Evolutionary conservation across 2,797 vertebrate genomes (phyloP).

Genomic region (Meda fulgida): DNA sequence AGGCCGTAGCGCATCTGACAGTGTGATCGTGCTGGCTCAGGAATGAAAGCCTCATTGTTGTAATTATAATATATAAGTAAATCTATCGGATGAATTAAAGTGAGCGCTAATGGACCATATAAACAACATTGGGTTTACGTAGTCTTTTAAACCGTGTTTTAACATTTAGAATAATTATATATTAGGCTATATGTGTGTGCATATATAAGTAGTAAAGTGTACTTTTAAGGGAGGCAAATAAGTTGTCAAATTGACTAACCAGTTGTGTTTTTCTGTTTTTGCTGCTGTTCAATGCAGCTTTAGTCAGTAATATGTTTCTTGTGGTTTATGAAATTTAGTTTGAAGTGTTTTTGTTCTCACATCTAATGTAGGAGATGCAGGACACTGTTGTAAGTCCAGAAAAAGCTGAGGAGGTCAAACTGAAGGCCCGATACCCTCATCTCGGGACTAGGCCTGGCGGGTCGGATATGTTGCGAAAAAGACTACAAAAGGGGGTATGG

Average conservation of each 20-base stretch:
- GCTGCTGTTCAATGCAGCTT: not conserved
- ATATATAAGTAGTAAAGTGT: too few relatives aligned
- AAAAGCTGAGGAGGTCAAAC: slow-evolving; percentile 94
- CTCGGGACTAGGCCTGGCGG: slow-evolving; percentile 93
- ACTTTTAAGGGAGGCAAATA: not conserved
- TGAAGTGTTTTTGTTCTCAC: not conserved
- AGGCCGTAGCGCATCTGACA: slow-evolving; percentile 14
- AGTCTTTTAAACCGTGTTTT: not conserved
- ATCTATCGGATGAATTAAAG: not conserved
- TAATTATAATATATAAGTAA: too few relatives aligned
- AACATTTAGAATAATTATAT: not conserved
- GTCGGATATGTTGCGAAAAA: slow-evolving; percentile 94
- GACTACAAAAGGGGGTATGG: slow-evolving; percentile 95
- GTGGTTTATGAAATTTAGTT: not conserved
- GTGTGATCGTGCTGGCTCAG: not conserved
- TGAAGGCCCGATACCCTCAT: slow-evolving; percentile 94
- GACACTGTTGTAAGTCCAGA: slow-evolving; percentile 96
- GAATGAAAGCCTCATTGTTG: not conserved
- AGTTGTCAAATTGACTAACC: not conserved
- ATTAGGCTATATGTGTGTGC: too few relatives aligned
- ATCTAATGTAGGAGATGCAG: slow-evolving; percentile 89
- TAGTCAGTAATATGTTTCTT: not conserved
- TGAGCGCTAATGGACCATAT: not conserved
- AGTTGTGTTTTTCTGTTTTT: not conserved
- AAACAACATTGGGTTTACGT: not conserved